Evolutionary conservation across 2,797 vertebrate genomes (phyloP), one percentile per base, ranked within the genome.

Genomic region (Echeneis naucrates): DNA sequence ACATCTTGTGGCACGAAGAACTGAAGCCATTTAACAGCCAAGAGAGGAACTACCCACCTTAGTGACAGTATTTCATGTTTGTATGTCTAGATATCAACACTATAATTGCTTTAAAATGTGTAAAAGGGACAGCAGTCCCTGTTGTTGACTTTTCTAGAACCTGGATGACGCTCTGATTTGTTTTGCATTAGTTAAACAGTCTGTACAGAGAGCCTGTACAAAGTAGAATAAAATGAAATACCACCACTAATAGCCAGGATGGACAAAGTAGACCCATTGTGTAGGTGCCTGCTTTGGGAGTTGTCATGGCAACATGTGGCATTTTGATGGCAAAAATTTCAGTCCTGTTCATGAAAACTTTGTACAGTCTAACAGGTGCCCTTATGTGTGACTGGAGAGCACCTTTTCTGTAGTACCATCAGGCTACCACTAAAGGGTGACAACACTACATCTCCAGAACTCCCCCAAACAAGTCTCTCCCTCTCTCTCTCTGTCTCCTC

Each of bases 371-470:
- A 55, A 24, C 24, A 21, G 14, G 0, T 7, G 5, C 30, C n/a
- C 40, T 38, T 57, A 30, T 62, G 62, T 37, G 10, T 38, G 21
- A 19, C 27, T 55, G 2, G 13, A 23, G 2, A 23, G 5, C 19
- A 21, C 16, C 17, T 64, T 21, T 53, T 0, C 14, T 86, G 92
- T 83, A 91, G 79, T 85, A 81, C 84, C 70, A 51, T 0, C 1
- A 5, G 19, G 0, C 8, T 19, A 19, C 86, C 93, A 92, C 88
- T 78, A 90, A 91, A 90, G 84, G 10, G 86, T 19, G 87, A 78
- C 82, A 80, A 86, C 61, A 77, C 42, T 54, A 68, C 87, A 58
- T 21, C 42, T 12, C 10, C 21, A 50, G 42, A 69, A 30, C 19
- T 37, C 52, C 32, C 12, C 33, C 59, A 52, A 26, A 44, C 23